Conservation (phyloP, 2,888 invertebrate species). For the Athrips mouffetella region DNA sequence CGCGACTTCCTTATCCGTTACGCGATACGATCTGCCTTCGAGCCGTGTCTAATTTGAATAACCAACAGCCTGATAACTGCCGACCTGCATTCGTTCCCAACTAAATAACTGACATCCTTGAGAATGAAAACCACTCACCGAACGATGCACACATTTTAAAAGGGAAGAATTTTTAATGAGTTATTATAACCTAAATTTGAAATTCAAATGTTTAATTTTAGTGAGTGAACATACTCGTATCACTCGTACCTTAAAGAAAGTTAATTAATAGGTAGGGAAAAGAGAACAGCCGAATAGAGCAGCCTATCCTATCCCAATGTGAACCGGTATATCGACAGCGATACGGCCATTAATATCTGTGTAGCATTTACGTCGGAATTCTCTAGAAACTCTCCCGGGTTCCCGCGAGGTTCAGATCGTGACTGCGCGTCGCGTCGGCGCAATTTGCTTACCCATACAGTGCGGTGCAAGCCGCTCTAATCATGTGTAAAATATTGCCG, state of each 20-base stretch:
- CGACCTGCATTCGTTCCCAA: slow-evolving; percentile 50
- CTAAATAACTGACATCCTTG: slow-evolving; percentile 49
- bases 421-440: slow-evolving; percentile 72
- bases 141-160: slow-evolving; percentile 30
- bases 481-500: slow-evolving; percentile 77
- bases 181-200: slow-evolving; percentile 26
- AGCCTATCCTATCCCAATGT: slow-evolving; percentile 24
- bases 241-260: slow-evolving; percentile 31
- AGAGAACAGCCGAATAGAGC: slow-evolving; percentile 8
- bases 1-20: slow-evolving; percentile 67
- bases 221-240: slow-evolving; percentile 26
- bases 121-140: slow-evolving; percentile 34
- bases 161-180: slow-evolving; percentile 32
- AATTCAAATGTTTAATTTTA: slow-evolving; percentile 26
- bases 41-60: slow-evolving; percentile 69
- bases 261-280: slow-evolving; percentile 25
- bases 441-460: slow-evolving; percentile 78
- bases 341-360: slow-evolving; percentile 69
- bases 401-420: slow-evolving; percentile 76
- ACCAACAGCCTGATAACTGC: slow-evolving; percentile 41
- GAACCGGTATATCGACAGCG: slow-evolving; percentile 45
- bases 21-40: slow-evolving; percentile 59
- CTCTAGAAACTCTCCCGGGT: slow-evolving; percentile 70
- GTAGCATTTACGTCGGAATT: slow-evolving; percentile 73
- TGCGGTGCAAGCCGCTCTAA: slow-evolving; percentile 65